Base-by-base conservation (phyloP, 2,888 invertebrate genomes). In the Lobophora halterata region DNA sequence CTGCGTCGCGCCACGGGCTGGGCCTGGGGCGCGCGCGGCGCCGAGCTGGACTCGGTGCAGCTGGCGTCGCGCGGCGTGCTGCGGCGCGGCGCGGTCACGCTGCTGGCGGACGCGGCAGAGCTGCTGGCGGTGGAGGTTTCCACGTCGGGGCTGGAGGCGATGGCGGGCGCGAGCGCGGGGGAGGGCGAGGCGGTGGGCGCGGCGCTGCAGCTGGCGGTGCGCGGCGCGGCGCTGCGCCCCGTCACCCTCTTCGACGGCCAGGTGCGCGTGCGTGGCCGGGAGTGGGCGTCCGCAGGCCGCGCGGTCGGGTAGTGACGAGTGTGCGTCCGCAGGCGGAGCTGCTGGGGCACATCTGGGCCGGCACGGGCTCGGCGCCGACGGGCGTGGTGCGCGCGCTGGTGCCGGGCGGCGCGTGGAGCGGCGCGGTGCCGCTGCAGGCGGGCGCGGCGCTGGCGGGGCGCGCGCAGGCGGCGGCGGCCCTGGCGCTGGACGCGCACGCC, bases 271-370 rank as follows among this genome's bases (percentile, higher is more conserved):
- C 64, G 80, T 53, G 73, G 61, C 2, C 79, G 71, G 66, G 67
- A 81, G 63, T 82, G 82, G 82, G 65, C 77, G 28, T 81, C 79
- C 62, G 49, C 77, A 35, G 82, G 66, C 58, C 64, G 33, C 48
- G 56, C 63, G 76, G 20, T 70, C 74, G 49, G 45, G 63, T 14
- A n/a, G 78, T 56, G 59, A 54, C 73, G 66, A 79, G 81, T 54
- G 76, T 62, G 21, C 44, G n/a, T n/a, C n/a, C n/a, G 26, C 66
- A 73, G 68, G 76, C 68, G 24, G 77, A 77, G 71, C 63, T 81
- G 58, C 64, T 81, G 54, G 73, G 61, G 2, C 79, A 71, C 66
- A 67, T 82, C 63, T 82, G 82, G 82, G 65, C 77, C 27, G 82
- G 80, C 62, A 49, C 77, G 36, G 82, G 66, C 58, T 65, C 71